These are phyloP conservation scores for Mimas tiliae DNA, from an alignment of 2,888 invertebrate species.

Conservation along the genomic window DNA sequence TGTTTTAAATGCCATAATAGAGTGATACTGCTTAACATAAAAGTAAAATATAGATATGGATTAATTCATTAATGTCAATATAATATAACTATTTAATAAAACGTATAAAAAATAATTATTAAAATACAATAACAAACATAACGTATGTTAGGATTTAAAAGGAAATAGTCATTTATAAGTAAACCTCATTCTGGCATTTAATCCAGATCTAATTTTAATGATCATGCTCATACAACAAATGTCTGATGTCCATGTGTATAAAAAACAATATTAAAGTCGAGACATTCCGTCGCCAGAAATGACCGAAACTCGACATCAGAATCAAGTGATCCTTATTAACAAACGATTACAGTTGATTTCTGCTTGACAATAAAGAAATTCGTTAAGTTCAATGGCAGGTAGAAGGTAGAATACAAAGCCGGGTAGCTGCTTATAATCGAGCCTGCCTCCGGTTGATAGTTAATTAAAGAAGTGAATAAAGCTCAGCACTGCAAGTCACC, in stretches of 20 bases:
- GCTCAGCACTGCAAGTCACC: slow-evolving; percentile 76
- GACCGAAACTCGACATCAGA: slow-evolving; percentile 29
- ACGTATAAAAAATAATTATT: slow-evolving; percentile 23
- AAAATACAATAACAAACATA: slow-evolving; percentile 36
- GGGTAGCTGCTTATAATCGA: slow-evolving; percentile 81
- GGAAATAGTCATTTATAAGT: slow-evolving; percentile 48
- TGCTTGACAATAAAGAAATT: slow-evolving; percentile 44
- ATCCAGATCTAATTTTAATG: slow-evolving; percentile 60
- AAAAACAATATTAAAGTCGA: slow-evolving; percentile 73
- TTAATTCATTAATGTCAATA: not conserved
- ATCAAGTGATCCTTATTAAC: slow-evolving; percentile 44
- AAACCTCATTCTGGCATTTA: slow-evolving; percentile 49
- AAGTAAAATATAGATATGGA: no score
- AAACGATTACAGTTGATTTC: slow-evolving; percentile 51
- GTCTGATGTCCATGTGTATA: slow-evolving; percentile 58
- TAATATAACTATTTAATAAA: not conserved
- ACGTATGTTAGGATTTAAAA: slow-evolving; percentile 29
- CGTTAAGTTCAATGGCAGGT: slow-evolving; percentile 51
- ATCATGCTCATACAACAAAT: slow-evolving; percentile 57
- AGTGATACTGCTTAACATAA: no score
- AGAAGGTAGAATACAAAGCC: slow-evolving; percentile 69
- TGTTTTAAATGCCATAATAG: no score
- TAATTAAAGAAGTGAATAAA: slow-evolving; percentile 83
- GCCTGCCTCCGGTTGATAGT: slow-evolving; percentile 79
- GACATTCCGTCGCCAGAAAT: slow-evolving; percentile 74